Percentiles rank a stretch among this genome's conserved stretches.
These are phyloP conservation scores for Mermis nigrescens DNA, from an alignment of 2,888 invertebrate genomes.

Conservation along the genomic window DNA sequence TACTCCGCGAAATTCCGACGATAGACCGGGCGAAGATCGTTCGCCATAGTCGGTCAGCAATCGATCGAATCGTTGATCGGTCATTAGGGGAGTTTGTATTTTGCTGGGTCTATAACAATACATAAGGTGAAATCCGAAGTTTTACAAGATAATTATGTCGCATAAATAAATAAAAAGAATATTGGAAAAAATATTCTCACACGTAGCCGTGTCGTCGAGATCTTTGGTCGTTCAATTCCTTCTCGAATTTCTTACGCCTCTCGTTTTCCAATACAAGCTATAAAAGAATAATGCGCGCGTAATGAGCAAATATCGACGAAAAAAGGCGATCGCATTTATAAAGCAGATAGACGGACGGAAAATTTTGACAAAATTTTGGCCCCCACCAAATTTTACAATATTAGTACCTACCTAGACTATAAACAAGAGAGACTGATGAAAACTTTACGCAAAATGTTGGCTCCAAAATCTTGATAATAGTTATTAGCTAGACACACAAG, in stretches of 20 bases:
- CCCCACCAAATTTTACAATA: no score
- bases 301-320: no score
- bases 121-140: no score
- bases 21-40: background rate
- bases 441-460: background rate
- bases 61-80: background rate
- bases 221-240: slow-evolving; percentile 7
- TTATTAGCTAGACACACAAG: no score
- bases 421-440: no score
- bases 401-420: no score
- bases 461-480: no score
- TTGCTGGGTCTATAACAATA: background rate
- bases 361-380: no score
- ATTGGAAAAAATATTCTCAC: slow-evolving; percentile 1
- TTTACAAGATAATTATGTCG: background rate
- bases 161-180: background rate
- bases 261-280: slow-evolving; percentile 10
- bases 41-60: background rate
- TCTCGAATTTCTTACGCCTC: slow-evolving; percentile 3
- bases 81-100: background rate
- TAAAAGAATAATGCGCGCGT: no score
- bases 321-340: no score
- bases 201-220: slow-evolving; percentile 11
- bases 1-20: slow-evolving; percentile 49
- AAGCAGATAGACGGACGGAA: no score